These are phyloP conservation scores for Molorchus minor DNA, from an alignment of 2,888 invertebrate genomes.

Conservation along the genomic window DNA sequence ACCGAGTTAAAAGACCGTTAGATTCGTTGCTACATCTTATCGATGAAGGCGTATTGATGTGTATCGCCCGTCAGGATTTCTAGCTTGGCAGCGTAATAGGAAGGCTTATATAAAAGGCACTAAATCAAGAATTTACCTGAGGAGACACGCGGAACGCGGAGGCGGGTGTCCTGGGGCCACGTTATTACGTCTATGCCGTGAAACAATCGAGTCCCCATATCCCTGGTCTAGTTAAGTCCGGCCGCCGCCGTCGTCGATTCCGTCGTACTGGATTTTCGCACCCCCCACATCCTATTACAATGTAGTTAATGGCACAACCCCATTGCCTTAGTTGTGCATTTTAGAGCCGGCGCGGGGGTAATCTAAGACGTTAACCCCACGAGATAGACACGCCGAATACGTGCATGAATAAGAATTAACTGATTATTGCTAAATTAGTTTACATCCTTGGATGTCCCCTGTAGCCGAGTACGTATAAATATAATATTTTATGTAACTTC, in stretches of 20 bases:
- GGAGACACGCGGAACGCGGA: conserved; percentile 33
- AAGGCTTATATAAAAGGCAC: conserved; percentile 28
- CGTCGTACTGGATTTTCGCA: conserved; percentile 31
- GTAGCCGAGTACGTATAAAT: too few relatives aligned
- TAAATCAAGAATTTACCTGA: conserved; percentile 39
- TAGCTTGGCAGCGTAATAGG: background rate
- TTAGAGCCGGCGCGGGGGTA: conserved; percentile 48
- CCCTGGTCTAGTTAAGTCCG: conserved; percentile 54
- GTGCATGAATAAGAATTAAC: conserved; percentile 49
- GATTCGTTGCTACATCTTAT: too few relatives aligned
- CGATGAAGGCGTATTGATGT: background rate
- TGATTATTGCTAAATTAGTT: conserved; percentile 31
- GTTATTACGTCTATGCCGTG: conserved; percentile 47
- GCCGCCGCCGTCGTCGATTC: conserved; percentile 34
- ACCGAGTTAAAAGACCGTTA: background rate
- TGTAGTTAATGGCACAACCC: conserved; percentile 50
- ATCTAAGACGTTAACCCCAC: conserved; percentile 50
- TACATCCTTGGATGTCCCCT: too few relatives aligned
- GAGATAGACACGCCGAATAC: conserved; percentile 35
- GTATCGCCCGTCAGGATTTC: background rate
- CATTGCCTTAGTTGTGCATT: conserved; percentile 51
- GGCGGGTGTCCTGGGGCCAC: conserved; percentile 40
- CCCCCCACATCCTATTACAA: conserved; percentile 41
- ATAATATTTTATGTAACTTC: too few relatives aligned
- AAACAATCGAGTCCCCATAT: conserved; percentile 51